Evolutionary conservation across 2,113 vertebrate species (phyloP), one percentile per base, ranked within the genome.

Genomic region (Sterrhoptilus dennistouni): DNA sequence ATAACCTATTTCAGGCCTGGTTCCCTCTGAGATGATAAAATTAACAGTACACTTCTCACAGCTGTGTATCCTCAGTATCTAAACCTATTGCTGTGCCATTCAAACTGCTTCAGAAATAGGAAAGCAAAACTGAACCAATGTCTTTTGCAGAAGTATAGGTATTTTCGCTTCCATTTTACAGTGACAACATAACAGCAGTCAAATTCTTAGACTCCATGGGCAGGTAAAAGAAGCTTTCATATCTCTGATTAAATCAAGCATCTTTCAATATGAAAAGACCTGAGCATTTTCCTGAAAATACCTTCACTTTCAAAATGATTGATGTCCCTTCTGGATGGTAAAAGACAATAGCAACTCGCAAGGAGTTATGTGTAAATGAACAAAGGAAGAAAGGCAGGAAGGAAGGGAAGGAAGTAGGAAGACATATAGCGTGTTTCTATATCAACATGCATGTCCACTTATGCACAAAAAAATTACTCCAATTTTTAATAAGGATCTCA

Each of bases 21-120:
- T 97, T 97, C 91, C 97, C 79, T 96, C 91, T 91, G 96, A 96
- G 93, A 95, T 95, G 83, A 95, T 93, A 95, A 97, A 98, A 93
- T 93, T 92, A 94, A 91, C 60, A 91, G 76, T 93, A 89, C 75
- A 74, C 64, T 72, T 57, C 71, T 97, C 89, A 70, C 14, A 20
- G 85, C 89, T 96, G 91, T 77, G 14, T 74, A 92, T 45, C 17
- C 36, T 93, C 93, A 85, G 47, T 66, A 61, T 89, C n/a, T 89
- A 66, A 97, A 95, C 57, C 61, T 64, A 71, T 66, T 44, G 68
- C 75, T 87, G 45, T 87, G 90, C 74, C 59, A 93, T 94, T 93
- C 50, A 81, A 89, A 65, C n/a, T 54, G 25, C 56, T 49, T 89
- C 87, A 78, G 56, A 33, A n/a, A 69, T 81, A 87, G 87, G 94